A percentile compares a stretch with the other conserved stretches of the same genome.
These are phyloP conservation scores for Nerophis ophidion DNA, from an alignment of 2,113 vertebrate genomes.

Conservation along the genomic window DNA sequence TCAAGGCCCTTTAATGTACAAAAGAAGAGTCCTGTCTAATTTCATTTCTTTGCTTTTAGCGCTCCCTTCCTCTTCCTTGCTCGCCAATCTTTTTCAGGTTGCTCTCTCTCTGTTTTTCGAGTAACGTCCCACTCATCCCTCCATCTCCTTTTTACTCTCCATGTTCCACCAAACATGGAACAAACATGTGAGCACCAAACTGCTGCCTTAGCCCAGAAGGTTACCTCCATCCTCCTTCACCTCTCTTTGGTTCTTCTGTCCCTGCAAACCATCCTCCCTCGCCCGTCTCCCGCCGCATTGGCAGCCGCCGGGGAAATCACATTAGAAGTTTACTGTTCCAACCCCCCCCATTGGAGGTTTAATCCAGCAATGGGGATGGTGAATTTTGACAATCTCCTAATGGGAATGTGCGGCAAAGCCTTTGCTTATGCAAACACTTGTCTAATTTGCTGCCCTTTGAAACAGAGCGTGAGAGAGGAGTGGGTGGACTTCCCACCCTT, in stretches of 20 bases:
- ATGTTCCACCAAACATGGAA: too few relatives aligned
- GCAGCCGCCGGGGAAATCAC: constrained; percentile 63
- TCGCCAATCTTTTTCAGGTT: constrained; percentile 1
- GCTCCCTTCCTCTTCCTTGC: constrained; percentile 4
- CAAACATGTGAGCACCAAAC: constrained; percentile 20
- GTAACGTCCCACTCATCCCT: background rate
- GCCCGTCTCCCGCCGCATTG: constrained; percentile 7
- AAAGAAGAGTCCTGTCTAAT: constrained; percentile 19
- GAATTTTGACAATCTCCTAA: constrained; percentile 70
- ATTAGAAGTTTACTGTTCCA: constrained; percentile 58
- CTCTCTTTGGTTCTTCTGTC: constrained; percentile 3
- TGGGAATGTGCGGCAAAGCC: constrained; percentile 61
- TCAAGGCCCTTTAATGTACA: constrained; percentile 21
- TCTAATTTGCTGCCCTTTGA: constrained; percentile 16
- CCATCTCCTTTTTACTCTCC: constrained; percentile 27
- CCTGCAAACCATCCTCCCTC: constrained; percentile 9
- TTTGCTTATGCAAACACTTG: constrained; percentile 39
- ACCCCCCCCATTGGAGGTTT: constrained; percentile 50
- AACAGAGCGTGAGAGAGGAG: background rate
- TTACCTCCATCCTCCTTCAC: constrained; percentile 8
- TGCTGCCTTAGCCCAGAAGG: constrained; percentile 2
- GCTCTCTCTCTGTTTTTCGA: background rate
- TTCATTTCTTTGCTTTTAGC: constrained; percentile 30
- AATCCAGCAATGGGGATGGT: constrained; percentile 60
- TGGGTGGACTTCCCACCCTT: background rate